These are phyloP conservation scores for Eristalis intricaria DNA, from an alignment of 2,888 invertebrate genomes.

Conservation along the genomic window DNA sequence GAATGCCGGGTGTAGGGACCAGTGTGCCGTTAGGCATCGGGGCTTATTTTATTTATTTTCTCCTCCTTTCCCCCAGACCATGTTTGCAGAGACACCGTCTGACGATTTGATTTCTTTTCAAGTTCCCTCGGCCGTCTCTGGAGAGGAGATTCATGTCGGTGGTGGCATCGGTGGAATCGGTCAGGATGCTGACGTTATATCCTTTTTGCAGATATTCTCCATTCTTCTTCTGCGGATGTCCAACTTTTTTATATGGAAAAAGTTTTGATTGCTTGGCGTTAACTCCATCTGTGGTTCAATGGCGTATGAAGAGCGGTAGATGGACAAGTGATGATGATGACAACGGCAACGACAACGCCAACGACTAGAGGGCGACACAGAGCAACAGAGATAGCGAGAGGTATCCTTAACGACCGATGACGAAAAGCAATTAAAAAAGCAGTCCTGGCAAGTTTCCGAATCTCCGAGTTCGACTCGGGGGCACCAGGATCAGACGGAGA, in stretches of 20 bases:
- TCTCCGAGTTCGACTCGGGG: slow-evolving; percentile 8
- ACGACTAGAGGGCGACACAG: not conserved
- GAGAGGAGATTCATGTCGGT: slow-evolving; percentile 37
- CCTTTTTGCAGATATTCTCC: slow-evolving; percentile 44
- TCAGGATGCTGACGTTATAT: slow-evolving; percentile 32
- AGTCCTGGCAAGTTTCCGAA: not conserved
- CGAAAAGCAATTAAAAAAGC: slow-evolving; percentile 68
- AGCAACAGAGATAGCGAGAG: not conserved
- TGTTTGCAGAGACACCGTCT: slow-evolving; percentile 9
- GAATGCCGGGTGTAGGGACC: slow-evolving; percentile 21
- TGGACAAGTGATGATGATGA: slow-evolving; percentile 66
- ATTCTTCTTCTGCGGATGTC: slow-evolving; percentile 33
- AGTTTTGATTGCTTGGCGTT: slow-evolving; percentile 71
- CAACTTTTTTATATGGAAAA: slow-evolving; percentile 70
- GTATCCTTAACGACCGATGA: slow-evolving; percentile 54
- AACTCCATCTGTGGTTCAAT: slow-evolving; percentile 71
- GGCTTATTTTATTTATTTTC: slow-evolving; percentile 42
- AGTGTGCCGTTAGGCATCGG: slow-evolving; percentile 18
- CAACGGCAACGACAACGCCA: slow-evolving; percentile 21
- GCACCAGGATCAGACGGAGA: not conserved
- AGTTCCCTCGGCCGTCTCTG: slow-evolving; percentile 25
- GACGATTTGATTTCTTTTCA: slow-evolving; percentile 68
- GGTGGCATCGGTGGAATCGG: slow-evolving; percentile 4
- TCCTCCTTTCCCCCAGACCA: too few species aligned
- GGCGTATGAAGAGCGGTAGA: slow-evolving; percentile 65